Base-by-base conservation (phyloP, 2,113 vertebrate genomes). In the Malurus cyaneus region DNA sequence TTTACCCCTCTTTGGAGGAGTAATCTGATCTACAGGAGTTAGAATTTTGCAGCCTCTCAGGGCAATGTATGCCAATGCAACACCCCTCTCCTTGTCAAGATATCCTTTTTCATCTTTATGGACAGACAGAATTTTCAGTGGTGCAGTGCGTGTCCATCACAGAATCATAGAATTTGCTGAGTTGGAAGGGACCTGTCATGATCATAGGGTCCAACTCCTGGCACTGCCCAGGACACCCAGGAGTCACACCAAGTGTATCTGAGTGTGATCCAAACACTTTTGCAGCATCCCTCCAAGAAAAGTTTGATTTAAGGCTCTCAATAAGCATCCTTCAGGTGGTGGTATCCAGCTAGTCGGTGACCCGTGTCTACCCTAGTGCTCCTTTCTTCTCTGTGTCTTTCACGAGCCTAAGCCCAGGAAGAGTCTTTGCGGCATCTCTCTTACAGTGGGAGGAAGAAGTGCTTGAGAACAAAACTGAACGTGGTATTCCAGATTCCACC, bases 201-300 rank as follows among this genome's bases (percentile, higher is more conserved):
- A 29, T 60, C 46, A 7, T 3, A 15, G 70, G 47, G 41, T 41
- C 47, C 41, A 47, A 4, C n/a, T 67, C 47, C 17, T 82, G 39
- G n/a, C 3, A 4, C 54, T 67, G 25, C 20, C 49, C n/a, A 19
- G 29, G 39, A 18, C 29, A 31, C 41, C n/a, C 24, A 21, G 41
- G 54, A 41, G 14, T 41, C 20, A 62, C 0, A 0, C 14, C 25
- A 13, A 39, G 31, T 52, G n/a, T 44, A 39, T 20, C 25, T 41
- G 41, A 34, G 25, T 31, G 12, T 34, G 49, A 29, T 26, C 47
- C 62, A 69, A 21, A 50, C 21, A 3, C 16, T 81, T 79, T 24
- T 79, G 36, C 28, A 49, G 5, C 14, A 4, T 4, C 2, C 26
- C 13, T 64, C 21, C n/a, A n/a, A 52, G 41, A 60, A 19, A 59